phyloP scores from a whole-genome alignment of 2,113 vertebrate species.

The Neolamprologus tretocephalus region DNA sequence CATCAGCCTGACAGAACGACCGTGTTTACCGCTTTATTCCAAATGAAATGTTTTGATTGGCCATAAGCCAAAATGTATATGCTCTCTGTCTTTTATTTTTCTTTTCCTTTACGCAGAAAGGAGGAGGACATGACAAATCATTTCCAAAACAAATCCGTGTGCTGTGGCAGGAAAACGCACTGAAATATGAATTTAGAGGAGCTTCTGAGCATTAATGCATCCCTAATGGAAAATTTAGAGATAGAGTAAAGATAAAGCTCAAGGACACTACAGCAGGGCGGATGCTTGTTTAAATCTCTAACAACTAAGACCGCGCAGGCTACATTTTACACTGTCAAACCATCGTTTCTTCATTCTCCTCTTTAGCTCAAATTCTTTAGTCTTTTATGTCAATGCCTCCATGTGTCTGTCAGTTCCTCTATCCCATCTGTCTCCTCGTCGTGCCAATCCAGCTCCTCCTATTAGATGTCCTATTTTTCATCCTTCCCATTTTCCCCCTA shows the following conservation, averaged over 20 bases:
- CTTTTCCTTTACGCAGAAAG: not conserved
- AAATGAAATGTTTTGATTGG: constrained; percentile 16
- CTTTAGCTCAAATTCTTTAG: not conserved
- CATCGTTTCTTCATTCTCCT: not conserved
- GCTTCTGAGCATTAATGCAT: not conserved
- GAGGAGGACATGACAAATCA: not conserved
- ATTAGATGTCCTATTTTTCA: not conserved
- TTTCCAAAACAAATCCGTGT: not conserved
- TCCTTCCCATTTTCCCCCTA: not conserved
- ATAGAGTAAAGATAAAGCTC: not conserved
- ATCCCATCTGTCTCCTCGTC: constrained; percentile 21
- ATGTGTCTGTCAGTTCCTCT: not conserved
- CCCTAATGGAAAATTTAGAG: not conserved
- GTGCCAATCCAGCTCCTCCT: not conserved
- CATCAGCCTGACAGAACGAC: not conserved
- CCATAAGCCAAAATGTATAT: not conserved
- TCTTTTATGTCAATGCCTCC: not conserved
- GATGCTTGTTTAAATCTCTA: not conserved
- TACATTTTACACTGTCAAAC: not conserved
- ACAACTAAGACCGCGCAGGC: not conserved
- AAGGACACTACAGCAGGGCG: not conserved
- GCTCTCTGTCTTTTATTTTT: not conserved
- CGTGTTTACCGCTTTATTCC: not conserved
- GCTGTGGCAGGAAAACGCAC: not conserved
- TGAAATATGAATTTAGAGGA: not conserved